Evolutionary conservation across 37 sponge, comb jelly and placozoan genomes (phyloP), one percentile per base, ranked within the genome.

Genomic region (Ianthella basta): DNA sequence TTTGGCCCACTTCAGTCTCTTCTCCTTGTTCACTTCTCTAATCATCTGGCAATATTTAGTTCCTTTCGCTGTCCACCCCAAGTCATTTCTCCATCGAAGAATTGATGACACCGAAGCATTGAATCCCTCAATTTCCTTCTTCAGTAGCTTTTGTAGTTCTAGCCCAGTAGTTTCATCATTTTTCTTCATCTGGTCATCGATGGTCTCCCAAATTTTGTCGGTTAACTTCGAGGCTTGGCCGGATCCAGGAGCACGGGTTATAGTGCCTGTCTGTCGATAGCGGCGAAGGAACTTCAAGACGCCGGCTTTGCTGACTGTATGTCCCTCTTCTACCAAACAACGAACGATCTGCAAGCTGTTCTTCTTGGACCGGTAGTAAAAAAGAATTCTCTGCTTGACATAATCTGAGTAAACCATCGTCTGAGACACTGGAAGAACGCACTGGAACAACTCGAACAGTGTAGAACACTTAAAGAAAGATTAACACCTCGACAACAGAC

Each of bases 11-110:
- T 75, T 40, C 53, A 75, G 40, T 36, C 44, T 75, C 53, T 75
- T 75, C 78, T 75, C 53, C 40, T 75, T 75, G 25, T 75, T 41
- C 3, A 44, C 53, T 14, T 75, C 78, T 3, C 53, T 40, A 50
- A 75, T 75, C 78, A 75, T 75, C 53, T 75, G 78, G 78, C 78
- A 75, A 12, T 75, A 75, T 38, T 23, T 38, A 5, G 78, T 75
- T 21, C 78, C 53, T 44, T 41, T 75, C n/a, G 78, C 37, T 19
- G 54, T 75, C 78, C 78, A 75, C 3, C 78, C 54, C 78, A 75
- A 41, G 2, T 75, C 54, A 21, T 1, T 25, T 75, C 78, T 75
- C 78, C 78, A 75, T 1, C 53, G 54, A 41, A 75, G 78, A 15
- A 75, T 41, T 4, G 78, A 44, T 4, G 78, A 53, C 21, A 75